Percentiles rank a stretch among this genome's conserved stretches.
phyloP scores from a whole-genome alignment of 2,113 vertebrate species.

The cattle (Bos taurus) region DNA sequence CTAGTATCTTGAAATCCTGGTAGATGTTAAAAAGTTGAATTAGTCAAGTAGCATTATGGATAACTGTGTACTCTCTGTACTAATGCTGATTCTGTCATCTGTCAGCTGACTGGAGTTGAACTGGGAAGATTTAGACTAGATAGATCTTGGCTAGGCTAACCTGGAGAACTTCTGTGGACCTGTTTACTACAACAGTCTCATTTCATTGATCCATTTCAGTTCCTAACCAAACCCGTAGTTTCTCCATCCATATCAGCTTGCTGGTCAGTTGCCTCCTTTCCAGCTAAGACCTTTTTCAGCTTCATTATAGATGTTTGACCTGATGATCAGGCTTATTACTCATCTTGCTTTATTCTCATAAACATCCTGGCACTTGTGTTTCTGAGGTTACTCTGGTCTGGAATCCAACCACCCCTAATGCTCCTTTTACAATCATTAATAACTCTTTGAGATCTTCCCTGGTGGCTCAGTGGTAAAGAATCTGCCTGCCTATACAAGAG shows the following conservation, averaged over 20 bases:
- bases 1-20: neutral
- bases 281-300: neutral
- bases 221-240: neutral
- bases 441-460: neutral
- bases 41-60: neutral
- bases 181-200: neutral
- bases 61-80: neutral
- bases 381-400: neutral
- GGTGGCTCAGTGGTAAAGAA: neutral
- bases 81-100: neutral
- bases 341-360: conserved; percentile 3
- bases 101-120: neutral
- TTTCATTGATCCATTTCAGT: neutral
- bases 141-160: neutral
- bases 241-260: neutral
- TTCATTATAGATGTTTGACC: neutral
- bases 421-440: neutral
- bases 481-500: neutral
- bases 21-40: neutral
- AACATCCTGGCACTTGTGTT: neutral
- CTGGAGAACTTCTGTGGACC: conserved; percentile 5
- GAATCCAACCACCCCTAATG: neutral
- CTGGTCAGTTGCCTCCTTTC: neutral
- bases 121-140: conserved; percentile 11
- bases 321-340: neutral